Base-by-base conservation (phyloP, 1,140 invertebrate species). In the Schlechtendalia chinensis region DNA sequence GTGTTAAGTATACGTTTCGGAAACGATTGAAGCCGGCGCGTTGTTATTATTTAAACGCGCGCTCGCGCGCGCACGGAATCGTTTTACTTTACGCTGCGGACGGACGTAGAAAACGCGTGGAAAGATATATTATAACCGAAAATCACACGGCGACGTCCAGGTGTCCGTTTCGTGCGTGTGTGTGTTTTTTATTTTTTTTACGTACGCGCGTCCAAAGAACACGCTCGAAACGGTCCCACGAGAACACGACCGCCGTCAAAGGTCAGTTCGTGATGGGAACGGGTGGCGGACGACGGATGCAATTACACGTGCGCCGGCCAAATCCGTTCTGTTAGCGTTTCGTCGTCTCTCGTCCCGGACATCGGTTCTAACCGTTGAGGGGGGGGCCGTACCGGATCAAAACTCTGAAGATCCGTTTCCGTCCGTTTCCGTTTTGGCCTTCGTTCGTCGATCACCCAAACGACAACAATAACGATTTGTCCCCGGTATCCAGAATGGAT, bases 1-100 rank as follows among this genome's bases (percentile, higher is more conserved):
- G 45, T 50, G 27, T 79, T 79, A 79, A 79, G 75, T 79, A 79
- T 79, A 79, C 39, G 75, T 79, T 79, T 79, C 75, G 24, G 58
- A 79, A 79, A 63, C 63, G 75, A 79, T 79, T 79, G 75, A 79
- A 79, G 75, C 58, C 75, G n/a, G 53, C 54, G 53, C 39, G 17
- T 74, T 17, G 71, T 77, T 39, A 54, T 77, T 69, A 47, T 77
- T 59, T 77, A 45, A 74, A 53, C 54, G 53, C 72, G 53, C 72
- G 22, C 54, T 45, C 58, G 75, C 54, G 53, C 72, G 53, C 72
- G 22, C 54, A 59, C 58, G 75, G 39, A 79, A 79, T 79, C 47
- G 19, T 77, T 45, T 6, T 50, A 50, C 4, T 24, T 71, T 72
- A 72, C n/a, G n/a, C 22, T 72, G 54, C 47, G 54, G 17, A 72